phyloP scores from a whole-genome alignment of 2,888 invertebrate species.

The Meandrusa payeni region DNA sequence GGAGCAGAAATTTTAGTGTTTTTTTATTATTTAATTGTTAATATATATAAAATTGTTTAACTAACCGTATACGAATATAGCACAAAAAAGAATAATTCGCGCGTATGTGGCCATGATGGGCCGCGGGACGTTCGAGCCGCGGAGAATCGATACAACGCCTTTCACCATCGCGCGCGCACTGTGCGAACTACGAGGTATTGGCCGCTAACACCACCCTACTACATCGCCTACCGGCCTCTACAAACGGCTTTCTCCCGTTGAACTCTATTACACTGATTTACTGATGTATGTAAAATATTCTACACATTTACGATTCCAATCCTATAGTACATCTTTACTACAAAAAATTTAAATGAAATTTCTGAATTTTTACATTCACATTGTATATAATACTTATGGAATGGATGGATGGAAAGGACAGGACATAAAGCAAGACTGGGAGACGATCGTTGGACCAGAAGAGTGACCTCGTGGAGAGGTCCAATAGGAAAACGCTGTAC shows the following conservation, averaged over 20 bases:
- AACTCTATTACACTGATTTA: conserved; percentile 37
- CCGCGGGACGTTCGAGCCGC: conserved; percentile 45
- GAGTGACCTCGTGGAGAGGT: no score
- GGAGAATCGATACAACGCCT: conserved; percentile 64
- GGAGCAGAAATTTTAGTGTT: neutral
- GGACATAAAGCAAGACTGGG: no score
- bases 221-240: conserved; percentile 58
- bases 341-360: no score
- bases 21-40: conserved; percentile 14
- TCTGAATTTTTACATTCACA: no score
- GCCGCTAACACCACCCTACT: conserved; percentile 36
- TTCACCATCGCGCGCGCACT: conserved; percentile 76
- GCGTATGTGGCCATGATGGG: conserved; percentile 56
- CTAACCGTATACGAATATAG: conserved; percentile 69
- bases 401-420: no score
- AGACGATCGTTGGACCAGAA: no score
- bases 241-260: conserved; percentile 65
- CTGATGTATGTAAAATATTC: conserved; percentile 10
- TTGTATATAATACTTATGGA: no score
- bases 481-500: no score
- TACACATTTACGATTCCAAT: no score
- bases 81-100: conserved; percentile 66
- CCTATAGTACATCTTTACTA: no score
- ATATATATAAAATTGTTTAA: conserved; percentile 33
- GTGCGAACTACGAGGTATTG: conserved; percentile 34